These are phyloP conservation scores for Ceratina calcarata DNA, from an alignment of 1,140 invertebrate genomes.

Conservation along the genomic window DNA sequence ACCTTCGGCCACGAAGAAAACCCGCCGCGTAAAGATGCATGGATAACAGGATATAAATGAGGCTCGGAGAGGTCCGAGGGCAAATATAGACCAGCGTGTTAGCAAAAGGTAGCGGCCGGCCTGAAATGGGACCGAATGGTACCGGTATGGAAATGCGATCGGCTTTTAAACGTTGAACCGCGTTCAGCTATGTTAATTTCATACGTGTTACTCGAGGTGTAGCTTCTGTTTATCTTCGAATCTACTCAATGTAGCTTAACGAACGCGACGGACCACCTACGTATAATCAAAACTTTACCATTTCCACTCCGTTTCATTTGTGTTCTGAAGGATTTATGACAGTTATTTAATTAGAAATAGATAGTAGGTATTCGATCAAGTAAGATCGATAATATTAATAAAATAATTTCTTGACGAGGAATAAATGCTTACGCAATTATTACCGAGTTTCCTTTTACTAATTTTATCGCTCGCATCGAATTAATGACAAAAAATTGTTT, in stretches of 20 bases:
- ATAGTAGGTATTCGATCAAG: background rate
- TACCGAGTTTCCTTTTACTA: background rate
- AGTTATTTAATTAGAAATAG: background rate
- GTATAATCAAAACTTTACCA: background rate
- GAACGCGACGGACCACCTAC: constrained; percentile 74
- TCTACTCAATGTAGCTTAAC: constrained; percentile 75
- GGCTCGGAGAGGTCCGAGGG: constrained; percentile 59
- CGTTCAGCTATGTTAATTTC: constrained; percentile 76
- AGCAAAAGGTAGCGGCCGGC: constrained; percentile 57
- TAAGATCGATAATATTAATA: too few relatives aligned
- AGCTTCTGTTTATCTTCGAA: constrained; percentile 79
- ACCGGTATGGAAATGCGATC: constrained; percentile 78
- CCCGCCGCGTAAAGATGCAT: constrained; percentile 56
- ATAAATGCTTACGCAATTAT: too few relatives aligned
- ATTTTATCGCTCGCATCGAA: background rate
- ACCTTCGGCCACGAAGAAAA: constrained; percentile 37
- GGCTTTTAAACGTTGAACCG: constrained; percentile 73
- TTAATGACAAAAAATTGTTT: background rate
- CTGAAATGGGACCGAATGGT: constrained; percentile 74
- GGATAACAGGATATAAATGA: constrained; percentile 68
- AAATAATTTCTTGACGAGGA: too few relatives aligned
- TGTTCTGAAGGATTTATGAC: background rate
- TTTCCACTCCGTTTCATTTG: background rate
- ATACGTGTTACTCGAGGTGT: constrained; percentile 77
- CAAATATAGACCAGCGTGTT: constrained; percentile 72